Conservation (phyloP, 2,113 vertebrate genomes). For the Trogon melanurus region DNA sequence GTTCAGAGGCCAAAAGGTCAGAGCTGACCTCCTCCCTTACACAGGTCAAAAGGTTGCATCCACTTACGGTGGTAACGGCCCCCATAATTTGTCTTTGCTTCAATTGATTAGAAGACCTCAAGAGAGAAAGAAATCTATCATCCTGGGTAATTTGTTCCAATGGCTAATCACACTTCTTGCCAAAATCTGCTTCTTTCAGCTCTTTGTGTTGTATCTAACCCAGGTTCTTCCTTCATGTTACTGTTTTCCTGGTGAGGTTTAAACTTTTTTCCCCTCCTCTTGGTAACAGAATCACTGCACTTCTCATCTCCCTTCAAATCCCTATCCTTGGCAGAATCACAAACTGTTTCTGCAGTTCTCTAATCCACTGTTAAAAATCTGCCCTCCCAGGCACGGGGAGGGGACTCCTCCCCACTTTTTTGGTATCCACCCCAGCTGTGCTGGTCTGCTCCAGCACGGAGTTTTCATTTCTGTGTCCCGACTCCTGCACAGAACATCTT, state of each 20-base stretch:
- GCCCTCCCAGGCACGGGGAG: neutral
- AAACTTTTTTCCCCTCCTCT: neutral
- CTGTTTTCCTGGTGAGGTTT: neutral
- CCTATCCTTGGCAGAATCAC: neutral
- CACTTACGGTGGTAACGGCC: neutral
- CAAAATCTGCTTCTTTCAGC: neutral
- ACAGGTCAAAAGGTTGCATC: neutral
- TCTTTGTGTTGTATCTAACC: neutral
- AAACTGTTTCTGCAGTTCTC: neutral
- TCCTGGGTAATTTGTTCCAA: neutral
- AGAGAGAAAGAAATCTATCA: neutral
- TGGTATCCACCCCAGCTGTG: neutral
- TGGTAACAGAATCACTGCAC: neutral
- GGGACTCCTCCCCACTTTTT: fast-evolving
- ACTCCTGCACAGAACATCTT: too few species aligned
- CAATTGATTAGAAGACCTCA: neutral
- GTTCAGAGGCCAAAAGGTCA: neutral
- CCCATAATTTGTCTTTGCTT: neutral
- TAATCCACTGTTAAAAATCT: neutral
- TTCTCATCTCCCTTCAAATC: neutral
- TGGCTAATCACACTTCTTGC: neutral
- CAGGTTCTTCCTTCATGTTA: neutral
- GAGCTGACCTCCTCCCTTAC: neutral
- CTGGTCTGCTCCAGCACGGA: neutral
- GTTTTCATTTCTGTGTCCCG: neutral